These are phyloP conservation scores for Rhinolophus ferrumequinum DNA, from an alignment of 2,113 vertebrate genomes.

Conservation along the genomic window DNA sequence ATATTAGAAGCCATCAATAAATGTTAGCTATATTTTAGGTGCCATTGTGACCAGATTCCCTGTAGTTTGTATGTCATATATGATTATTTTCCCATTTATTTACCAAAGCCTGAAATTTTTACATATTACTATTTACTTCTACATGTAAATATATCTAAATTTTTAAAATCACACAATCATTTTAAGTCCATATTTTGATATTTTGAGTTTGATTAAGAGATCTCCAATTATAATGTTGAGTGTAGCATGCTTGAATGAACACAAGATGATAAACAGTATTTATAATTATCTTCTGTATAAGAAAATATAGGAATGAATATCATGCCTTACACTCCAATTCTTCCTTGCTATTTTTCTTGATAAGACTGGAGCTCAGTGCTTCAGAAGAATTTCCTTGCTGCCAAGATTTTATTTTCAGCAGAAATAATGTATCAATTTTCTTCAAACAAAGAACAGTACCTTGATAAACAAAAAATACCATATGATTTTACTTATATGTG, in stretches of 20 bases:
- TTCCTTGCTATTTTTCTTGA: background rate
- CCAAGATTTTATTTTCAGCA: slow-evolving; percentile 5
- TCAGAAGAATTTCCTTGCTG: slow-evolving; percentile 15
- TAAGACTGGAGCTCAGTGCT: background rate
- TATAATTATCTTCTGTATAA: background rate
- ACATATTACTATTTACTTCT: background rate
- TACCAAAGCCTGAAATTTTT: background rate
- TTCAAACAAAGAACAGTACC: background rate
- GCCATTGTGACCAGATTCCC: background rate
- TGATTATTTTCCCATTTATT: background rate
- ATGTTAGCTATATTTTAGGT: background rate
- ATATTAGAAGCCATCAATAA: background rate
- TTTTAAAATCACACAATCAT: background rate
- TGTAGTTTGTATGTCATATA: background rate
- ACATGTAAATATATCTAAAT: background rate
- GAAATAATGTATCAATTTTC: background rate
- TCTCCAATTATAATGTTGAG: background rate
- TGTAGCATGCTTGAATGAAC: background rate
- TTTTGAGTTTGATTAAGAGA: background rate
- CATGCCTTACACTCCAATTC: background rate
- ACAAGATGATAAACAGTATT: background rate
- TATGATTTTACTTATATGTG: background rate
- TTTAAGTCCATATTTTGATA: background rate
- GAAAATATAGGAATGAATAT: background rate
- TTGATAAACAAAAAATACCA: background rate